A percentile compares a stretch with the other conserved stretches of the same genome.
phyloP scores from a whole-genome alignment of 2,113 vertebrate genomes.

The Rousettus leschenaultii region DNA sequence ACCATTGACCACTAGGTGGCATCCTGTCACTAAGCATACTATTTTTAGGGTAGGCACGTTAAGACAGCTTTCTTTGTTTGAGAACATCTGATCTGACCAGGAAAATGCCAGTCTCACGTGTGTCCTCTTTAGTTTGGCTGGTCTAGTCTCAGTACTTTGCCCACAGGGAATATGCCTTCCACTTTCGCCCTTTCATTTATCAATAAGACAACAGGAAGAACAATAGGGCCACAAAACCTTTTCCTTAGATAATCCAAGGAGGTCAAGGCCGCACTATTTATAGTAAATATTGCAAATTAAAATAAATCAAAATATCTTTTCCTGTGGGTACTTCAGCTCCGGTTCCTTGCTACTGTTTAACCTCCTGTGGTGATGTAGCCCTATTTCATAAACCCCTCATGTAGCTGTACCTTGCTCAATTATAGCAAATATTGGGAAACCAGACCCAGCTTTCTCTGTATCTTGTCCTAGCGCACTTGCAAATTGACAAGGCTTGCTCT shows the following conservation, averaged over 20 bases:
- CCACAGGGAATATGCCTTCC: neutral
- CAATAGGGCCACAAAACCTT: neutral
- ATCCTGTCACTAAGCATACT: constrained; percentile 33
- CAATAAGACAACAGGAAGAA: neutral
- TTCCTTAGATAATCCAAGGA: neutral
- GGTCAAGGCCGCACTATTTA: neutral
- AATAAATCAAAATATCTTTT: neutral
- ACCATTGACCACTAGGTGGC: constrained; percentile 71
- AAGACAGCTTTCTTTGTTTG: neutral
- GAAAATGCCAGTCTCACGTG: neutral
- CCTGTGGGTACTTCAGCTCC: neutral
- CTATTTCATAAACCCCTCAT: neutral
- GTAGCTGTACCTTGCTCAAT: neutral
- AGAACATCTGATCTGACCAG: neutral
- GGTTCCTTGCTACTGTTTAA: neutral
- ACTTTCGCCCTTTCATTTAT: neutral
- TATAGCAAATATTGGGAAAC: neutral
- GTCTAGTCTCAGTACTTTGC: neutral
- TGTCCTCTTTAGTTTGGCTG: neutral
- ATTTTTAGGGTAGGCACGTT: neutral
- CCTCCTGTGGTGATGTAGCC: neutral
- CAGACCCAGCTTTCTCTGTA: neutral
- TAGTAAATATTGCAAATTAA: neutral
- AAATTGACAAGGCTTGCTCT: neutral
- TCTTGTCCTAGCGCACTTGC: neutral